These are phyloP conservation scores for Phocides pigmalion DNA, from an alignment of 1,140 invertebrate species.

Conservation along the genomic window DNA sequence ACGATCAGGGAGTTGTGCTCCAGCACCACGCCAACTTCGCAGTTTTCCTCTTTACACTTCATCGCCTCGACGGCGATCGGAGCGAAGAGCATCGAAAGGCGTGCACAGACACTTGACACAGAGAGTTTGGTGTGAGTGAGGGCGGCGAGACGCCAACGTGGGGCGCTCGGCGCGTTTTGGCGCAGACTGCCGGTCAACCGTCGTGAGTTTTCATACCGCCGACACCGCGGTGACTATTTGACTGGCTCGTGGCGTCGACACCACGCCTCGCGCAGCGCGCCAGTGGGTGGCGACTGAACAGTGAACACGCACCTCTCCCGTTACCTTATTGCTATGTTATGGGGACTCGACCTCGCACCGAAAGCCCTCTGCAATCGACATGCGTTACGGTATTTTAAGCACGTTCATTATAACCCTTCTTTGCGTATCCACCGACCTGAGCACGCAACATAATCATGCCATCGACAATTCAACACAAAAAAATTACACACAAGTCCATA, in stretches of 20 bases:
- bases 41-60: slow-evolving; percentile 84
- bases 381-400: slow-evolving; percentile 47
- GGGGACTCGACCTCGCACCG: slow-evolving; percentile 75
- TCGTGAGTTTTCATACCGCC: slow-evolving; percentile 59
- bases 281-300: slow-evolving; percentile 73
- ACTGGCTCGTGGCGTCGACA: slow-evolving; percentile 61
- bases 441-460: slow-evolving; percentile 9
- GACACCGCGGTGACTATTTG: slow-evolving; percentile 70
- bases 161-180: slow-evolving; percentile 65
- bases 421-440: slow-evolving; percentile 11
- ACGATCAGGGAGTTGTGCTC: slow-evolving; percentile 82
- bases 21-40: slow-evolving; percentile 81
- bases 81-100: slow-evolving; percentile 80
- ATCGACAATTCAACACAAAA: slow-evolving; percentile 21
- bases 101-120: slow-evolving; percentile 68
- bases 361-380: slow-evolving; percentile 64
- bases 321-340: slow-evolving; percentile 80
- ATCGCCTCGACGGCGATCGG: slow-evolving; percentile 79
- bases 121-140: slow-evolving; percentile 39
- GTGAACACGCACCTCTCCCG: slow-evolving; percentile 73
- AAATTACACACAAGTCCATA: slow-evolving; percentile 27
- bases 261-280: slow-evolving; percentile 70
- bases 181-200: slow-evolving; percentile 68
- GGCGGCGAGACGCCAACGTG: slow-evolving; percentile 54
- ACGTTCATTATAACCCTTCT: slow-evolving; percentile 33